Base-by-base conservation (phyloP, 1,140 invertebrate species). In the Wasmannia auropunctata region DNA sequence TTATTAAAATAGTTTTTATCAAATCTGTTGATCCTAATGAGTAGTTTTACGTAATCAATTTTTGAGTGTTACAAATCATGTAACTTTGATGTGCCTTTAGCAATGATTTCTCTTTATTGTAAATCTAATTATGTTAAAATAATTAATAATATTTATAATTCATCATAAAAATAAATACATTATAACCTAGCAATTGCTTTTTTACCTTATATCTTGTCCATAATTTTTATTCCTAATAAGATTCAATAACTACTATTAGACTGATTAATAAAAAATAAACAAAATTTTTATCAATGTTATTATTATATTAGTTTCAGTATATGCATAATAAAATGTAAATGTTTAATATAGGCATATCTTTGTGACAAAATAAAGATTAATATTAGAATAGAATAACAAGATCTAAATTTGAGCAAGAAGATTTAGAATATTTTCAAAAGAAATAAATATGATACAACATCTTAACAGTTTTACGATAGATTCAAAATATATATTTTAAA, bases 61-160 rank as follows among this genome's bases (percentile, higher is more conserved):
- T 90, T 63, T 90, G 14, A 90, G 65, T 88, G 89, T 91, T 91
- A 91, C 76, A 88, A 72, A 83, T 86, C 56, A 51, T 90, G 87
- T 91, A 90, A 88, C 88, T 90, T 90, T 88, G 77, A 90, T 90
- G 89, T 90, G 89, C 88, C 88, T 90, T 90, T 90, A 90, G 86
- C 54, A 88, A 74, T 90, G 40, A 90, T 88, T 90, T 90, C 77
- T 88, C 88, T 88, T 88, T 90, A 85, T 90, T 90, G 72, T 43
- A 90, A 88, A 90, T 90, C 77, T 87, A 88, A 90, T 90, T 90
- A 79, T 84, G 86, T 90, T 90, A 90, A 65, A 90, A 72, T 90
- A 54, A 88, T 90, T 60, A 85, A 87, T 80, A 58, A 90, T 90
- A 87, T 90, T 90, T 90, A 90, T 90, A 90, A 91, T 74, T 74